These are phyloP conservation scores for Fulmarus glacialis DNA, from an alignment of 2,113 vertebrate species.

Conservation along the genomic window DNA sequence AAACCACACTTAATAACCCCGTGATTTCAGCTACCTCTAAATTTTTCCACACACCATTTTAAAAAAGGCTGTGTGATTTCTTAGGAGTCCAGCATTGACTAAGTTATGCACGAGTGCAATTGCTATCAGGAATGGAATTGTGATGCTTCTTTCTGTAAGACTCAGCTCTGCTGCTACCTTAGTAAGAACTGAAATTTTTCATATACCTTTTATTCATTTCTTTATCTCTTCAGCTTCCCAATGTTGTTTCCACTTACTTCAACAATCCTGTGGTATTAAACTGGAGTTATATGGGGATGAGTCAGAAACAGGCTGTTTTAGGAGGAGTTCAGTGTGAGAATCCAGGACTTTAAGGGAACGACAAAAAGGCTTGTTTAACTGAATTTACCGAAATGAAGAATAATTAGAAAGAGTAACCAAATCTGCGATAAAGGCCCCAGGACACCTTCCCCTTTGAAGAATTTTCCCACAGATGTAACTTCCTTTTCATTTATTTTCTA, in stretches of 20 bases:
- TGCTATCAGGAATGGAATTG: neutral
- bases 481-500: neutral
- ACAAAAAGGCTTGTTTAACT: neutral
- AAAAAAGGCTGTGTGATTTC: neutral
- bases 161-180: neutral
- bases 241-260: accelerated
- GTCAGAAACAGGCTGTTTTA: neutral
- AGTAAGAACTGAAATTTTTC: neutral
- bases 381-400: neutral
- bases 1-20: neutral
- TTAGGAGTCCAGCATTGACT: neutral
- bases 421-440: neutral
- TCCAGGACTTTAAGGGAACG: neutral
- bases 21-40: neutral
- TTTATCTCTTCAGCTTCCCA: neutral
- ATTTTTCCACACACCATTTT: neutral
- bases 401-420: neutral
- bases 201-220: neutral
- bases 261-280: neutral
- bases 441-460: neutral
- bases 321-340: neutral
- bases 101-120: neutral
- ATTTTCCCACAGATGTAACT: neutral
- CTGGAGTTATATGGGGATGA: neutral
- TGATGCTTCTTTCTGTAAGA: neutral